phyloP scores from a whole-genome alignment of 2,888 invertebrate genomes.

The Synanthedon vespiformis region DNA sequence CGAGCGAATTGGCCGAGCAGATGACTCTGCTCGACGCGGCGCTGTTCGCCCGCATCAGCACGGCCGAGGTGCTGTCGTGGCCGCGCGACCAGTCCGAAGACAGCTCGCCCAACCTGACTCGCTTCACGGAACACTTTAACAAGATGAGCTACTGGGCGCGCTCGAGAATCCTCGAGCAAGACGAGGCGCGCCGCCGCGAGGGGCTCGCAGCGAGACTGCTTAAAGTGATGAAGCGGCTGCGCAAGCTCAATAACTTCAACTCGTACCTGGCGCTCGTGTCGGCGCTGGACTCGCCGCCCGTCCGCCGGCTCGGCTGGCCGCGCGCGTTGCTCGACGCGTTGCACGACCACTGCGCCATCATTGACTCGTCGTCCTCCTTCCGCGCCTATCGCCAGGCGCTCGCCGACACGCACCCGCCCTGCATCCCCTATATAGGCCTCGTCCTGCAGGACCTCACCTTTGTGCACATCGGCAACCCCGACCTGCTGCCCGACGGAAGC shows the following conservation, averaged over 20 bases:
- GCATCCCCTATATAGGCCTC: slow-evolving; percentile 98
- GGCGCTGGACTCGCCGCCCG: slow-evolving; percentile 96
- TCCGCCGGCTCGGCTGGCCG: slow-evolving; percentile 92
- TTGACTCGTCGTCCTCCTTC: slow-evolving; percentile 98
- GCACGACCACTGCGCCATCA: slow-evolving; percentile 94
- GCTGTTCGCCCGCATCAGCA: slow-evolving; percentile 95
- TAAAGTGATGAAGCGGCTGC: slow-evolving; percentile 97
- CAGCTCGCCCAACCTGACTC: slow-evolving; percentile 93
- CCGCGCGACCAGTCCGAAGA: slow-evolving; percentile 98
- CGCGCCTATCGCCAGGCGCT: slow-evolving; percentile 95
- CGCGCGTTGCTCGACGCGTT: slow-evolving; percentile 91
- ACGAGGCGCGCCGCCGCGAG: slow-evolving; percentile 95
- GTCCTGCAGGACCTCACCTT: slow-evolving; percentile 99
- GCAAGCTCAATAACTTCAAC: slow-evolving; percentile 98
- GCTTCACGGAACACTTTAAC: slow-evolving; percentile 99
- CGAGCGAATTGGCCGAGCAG: slow-evolving; percentile 95
- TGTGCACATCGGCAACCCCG: slow-evolving; percentile 97
- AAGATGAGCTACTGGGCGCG: slow-evolving; percentile 99
- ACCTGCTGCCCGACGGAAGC: slow-evolving; percentile 85
- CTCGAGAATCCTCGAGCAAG: slow-evolving; percentile 90
- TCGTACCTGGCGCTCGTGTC: slow-evolving; percentile 96
- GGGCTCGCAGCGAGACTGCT: slow-evolving; percentile 95
- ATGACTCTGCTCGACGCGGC: slow-evolving; percentile 97
- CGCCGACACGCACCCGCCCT: slow-evolving; percentile 95
- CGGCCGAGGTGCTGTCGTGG: slow-evolving; percentile 97